Conservation (phyloP, 2,888 invertebrate genomes). For the Blera fallax region DNA sequence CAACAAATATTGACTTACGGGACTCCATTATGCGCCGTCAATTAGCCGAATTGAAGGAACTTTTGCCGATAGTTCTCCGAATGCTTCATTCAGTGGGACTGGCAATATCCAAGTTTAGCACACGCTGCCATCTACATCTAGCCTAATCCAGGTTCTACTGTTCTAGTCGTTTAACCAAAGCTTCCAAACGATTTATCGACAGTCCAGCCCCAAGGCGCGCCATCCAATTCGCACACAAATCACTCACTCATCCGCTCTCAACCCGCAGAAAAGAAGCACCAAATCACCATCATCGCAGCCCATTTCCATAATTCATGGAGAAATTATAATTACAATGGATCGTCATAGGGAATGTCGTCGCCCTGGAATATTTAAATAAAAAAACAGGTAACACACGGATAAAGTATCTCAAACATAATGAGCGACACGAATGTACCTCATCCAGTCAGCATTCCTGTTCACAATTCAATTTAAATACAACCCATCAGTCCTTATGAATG, state of each 20-base stretch:
- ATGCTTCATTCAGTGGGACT: too few species aligned
- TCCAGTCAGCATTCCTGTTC: background rate
- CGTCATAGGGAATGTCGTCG: background rate
- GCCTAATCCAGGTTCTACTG: too few species aligned
- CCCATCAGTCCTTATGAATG: background rate
- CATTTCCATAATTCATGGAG: slow-evolving; percentile 21
- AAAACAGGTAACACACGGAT: background rate
- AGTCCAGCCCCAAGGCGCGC: background rate
- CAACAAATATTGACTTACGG: too few species aligned
- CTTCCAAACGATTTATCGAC: background rate
- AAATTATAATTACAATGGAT: slow-evolving; percentile 3
- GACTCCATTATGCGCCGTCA: too few species aligned
- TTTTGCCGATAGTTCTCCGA: too few species aligned
- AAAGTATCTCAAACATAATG: background rate
- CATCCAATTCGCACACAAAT: background rate
- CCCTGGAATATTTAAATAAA: background rate
- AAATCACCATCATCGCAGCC: background rate
- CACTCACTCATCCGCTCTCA: background rate
- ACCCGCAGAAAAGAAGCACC: background rate
- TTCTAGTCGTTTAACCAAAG: too few species aligned
- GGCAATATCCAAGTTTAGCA: too few species aligned
- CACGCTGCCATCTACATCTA: too few species aligned
- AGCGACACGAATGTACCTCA: background rate
- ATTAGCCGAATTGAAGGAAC: too few species aligned
- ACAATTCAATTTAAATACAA: background rate